Conservation (phyloP, 2,888 invertebrate genomes). For the Ennomos quercinarius region DNA sequence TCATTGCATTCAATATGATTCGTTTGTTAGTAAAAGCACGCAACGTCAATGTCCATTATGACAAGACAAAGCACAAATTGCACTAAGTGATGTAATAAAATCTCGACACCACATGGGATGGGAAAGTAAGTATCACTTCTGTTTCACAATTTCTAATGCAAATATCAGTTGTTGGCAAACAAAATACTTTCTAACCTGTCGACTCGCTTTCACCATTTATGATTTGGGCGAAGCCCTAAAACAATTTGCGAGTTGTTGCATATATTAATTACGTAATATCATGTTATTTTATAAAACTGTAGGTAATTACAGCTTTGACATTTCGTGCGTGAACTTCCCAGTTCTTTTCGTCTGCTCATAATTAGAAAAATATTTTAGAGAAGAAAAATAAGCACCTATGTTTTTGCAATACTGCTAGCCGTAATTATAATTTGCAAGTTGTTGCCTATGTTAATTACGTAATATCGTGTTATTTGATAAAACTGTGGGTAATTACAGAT, state of each 20-base stretch:
- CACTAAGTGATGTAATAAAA: slow-evolving; percentile 42
- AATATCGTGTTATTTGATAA: no score
- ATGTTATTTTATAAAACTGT: slow-evolving; percentile 3
- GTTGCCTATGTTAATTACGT: no score
- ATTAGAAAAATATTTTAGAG: no score
- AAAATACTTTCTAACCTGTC: slow-evolving; percentile 77
- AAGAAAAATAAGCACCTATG: no score
- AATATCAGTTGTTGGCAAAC: slow-evolving; percentile 74
- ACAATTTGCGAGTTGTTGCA: slow-evolving; percentile 41
- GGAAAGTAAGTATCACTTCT: slow-evolving; percentile 61
- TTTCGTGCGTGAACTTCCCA: no score
- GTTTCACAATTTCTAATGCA: slow-evolving; percentile 79
- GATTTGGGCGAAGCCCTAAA: slow-evolving; percentile 53
- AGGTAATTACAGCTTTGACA: no score
- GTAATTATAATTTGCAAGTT: no score
- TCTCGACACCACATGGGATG: slow-evolving; percentile 64
- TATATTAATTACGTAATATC: slow-evolving; percentile 24
- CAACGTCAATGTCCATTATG: not conserved
- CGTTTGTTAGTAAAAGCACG: no score
- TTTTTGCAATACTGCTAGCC: no score
- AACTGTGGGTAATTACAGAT: no score
- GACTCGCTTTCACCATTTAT: slow-evolving; percentile 70
- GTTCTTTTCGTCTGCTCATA: no score
- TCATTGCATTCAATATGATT: no score
- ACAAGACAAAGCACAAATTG: slow-evolving; percentile 16